A percentile compares a stretch with the other conserved stretches of the same genome.
These are phyloP conservation scores for Linnaemya vulpina DNA, from an alignment of 2,888 invertebrate species.

Conservation along the genomic window DNA sequence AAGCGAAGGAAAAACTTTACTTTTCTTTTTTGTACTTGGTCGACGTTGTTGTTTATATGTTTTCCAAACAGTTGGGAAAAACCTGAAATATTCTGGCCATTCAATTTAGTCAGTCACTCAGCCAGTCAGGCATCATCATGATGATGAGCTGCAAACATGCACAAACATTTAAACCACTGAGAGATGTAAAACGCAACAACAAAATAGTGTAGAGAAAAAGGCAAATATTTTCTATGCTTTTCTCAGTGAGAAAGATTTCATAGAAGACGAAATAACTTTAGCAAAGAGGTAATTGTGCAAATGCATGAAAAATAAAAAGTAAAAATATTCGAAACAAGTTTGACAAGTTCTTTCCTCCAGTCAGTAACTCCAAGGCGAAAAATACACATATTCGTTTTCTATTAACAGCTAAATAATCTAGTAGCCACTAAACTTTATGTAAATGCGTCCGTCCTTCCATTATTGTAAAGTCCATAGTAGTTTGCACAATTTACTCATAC, in stretches of 20 bases:
- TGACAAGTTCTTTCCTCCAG: background rate
- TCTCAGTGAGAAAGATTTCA: constrained; percentile 34
- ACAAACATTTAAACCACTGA: constrained; percentile 36
- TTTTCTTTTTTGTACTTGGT: constrained; percentile 36
- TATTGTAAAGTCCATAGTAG: no score
- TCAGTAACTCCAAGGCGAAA: background rate
- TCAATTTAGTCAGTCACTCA: constrained; percentile 49
- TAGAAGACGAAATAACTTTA: constrained; percentile 21
- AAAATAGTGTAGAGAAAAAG: constrained; percentile 20
- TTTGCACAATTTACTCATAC: no score
- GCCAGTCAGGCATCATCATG: constrained; percentile 41
- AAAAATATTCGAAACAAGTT: background rate
- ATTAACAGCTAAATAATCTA: no score
- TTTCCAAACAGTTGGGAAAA: constrained; percentile 21
- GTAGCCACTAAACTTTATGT: no score
- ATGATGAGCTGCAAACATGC: constrained; percentile 28
- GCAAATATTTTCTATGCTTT: constrained; percentile 48
- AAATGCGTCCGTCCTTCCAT: no score
- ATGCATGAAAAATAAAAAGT: constrained; percentile 44
- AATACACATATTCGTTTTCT: no score
- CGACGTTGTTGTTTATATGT: constrained; percentile 25
- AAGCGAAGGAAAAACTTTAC: constrained; percentile 52
- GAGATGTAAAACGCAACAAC: background rate
- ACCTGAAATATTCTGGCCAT: constrained; percentile 48
- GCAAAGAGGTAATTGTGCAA: constrained; percentile 63